phyloP scores from a whole-genome alignment of 2,888 invertebrate genomes.

The Cylloceria caligata region DNA sequence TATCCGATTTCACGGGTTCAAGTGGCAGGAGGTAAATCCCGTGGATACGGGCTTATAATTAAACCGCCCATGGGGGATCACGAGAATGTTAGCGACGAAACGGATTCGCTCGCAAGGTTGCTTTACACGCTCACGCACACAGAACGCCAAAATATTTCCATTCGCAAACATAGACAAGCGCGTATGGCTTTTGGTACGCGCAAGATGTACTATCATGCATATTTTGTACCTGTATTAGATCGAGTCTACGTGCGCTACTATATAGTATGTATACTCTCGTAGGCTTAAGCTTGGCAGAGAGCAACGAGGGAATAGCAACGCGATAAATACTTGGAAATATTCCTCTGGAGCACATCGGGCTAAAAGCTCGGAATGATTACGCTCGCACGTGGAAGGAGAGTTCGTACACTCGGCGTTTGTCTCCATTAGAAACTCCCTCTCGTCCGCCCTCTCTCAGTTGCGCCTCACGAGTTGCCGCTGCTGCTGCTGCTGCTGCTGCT shows the following conservation, averaged over 20 bases:
- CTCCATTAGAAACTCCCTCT: conserved; percentile 69
- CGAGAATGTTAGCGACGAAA: conserved; percentile 18
- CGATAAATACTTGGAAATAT: conserved; percentile 61
- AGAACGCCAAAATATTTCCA: background rate
- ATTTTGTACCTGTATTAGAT: conserved; percentile 21
- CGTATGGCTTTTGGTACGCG: conserved; percentile 1
- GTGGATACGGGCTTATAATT: conserved; percentile 26
- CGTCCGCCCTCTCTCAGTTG: background rate
- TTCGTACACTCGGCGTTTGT: conserved; percentile 68
- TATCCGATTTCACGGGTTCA: conserved; percentile 26
- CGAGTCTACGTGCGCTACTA: background rate
- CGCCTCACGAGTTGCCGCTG: conserved; percentile 1
- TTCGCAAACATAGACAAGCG: background rate
- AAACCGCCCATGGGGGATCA: conserved; percentile 39
- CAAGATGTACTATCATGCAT: background rate
- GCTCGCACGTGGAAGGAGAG: conserved; percentile 45
- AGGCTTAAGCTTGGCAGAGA: conserved; percentile 21
- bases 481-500: background rate
- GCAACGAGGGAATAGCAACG: conserved; percentile 37
- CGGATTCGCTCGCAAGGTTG: conserved; percentile 10
- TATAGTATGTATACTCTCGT: background rate
- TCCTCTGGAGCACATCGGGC: conserved; percentile 37
- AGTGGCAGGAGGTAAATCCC: conserved; percentile 30
- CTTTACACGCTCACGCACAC: background rate
- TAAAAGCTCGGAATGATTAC: conserved; percentile 67